Evolutionary conservation across 2,113 vertebrate genomes (phyloP).

Genomic region (Eulacestoma nigropectus): DNA sequence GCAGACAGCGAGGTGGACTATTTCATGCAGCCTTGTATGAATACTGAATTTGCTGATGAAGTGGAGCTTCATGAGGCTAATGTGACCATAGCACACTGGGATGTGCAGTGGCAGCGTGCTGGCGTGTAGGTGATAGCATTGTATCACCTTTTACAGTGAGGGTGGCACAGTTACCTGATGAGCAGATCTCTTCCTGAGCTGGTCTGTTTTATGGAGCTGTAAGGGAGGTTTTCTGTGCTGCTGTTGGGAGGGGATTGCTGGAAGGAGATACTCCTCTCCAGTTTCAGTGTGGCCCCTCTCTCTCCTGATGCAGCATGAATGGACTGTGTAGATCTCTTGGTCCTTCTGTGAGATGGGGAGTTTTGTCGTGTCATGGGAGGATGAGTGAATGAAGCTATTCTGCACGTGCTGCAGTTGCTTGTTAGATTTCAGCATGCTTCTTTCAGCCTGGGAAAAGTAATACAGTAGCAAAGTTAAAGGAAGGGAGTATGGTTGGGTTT

Average conservation of each 20-base stretch:
- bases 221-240: background rate
- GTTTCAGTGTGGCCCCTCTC: background rate
- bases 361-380: background rate
- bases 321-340: background rate
- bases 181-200: background rate
- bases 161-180: background rate
- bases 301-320: background rate
- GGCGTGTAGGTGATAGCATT: background rate
- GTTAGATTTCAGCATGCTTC: background rate
- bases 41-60: background rate
- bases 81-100: background rate
- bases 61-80: background rate
- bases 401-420: fast-evolving
- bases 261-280: background rate
- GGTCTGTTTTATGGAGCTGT: background rate
- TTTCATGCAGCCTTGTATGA: background rate
- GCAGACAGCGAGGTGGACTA: background rate
- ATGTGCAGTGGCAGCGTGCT: background rate
- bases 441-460: background rate
- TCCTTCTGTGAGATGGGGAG: fast-evolving
- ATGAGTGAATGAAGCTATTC: background rate
- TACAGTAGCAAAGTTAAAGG: background rate
- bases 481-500: background rate
- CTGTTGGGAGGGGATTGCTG: background rate
- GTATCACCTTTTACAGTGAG: background rate